These are phyloP conservation scores for Pandemis heparana DNA, from an alignment of 2,888 invertebrate species.

Conservation along the genomic window DNA sequence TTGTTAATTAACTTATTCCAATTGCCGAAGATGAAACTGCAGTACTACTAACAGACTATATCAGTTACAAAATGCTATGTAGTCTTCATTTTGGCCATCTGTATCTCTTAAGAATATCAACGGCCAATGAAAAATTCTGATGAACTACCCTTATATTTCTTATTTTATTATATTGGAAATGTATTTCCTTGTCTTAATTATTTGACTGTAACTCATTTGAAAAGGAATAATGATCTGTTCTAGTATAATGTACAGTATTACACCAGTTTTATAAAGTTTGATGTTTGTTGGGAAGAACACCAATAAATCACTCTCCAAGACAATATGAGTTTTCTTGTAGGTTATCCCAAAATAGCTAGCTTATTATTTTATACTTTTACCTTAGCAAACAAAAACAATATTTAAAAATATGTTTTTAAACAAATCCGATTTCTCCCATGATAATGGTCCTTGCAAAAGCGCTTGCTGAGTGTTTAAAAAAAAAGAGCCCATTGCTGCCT, in stretches of 20 bases:
- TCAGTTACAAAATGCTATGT: neutral
- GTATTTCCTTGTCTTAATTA: too few relatives aligned
- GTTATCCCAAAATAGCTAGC: neutral
- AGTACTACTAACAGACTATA: neutral
- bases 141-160: too few relatives aligned
- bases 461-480: too few relatives aligned
- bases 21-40: neutral
- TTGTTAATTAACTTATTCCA: neutral
- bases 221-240: too few relatives aligned
- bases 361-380: neutral
- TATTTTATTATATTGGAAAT: too few relatives aligned
- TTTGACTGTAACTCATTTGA: too few relatives aligned
- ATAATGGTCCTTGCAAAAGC: conserved; percentile 45
- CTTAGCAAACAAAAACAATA: neutral
- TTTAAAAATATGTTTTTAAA: conserved; percentile 38
- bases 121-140: too few relatives aligned
- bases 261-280: too few relatives aligned
- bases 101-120: neutral
- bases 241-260: too few relatives aligned
- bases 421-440: conserved; percentile 48
- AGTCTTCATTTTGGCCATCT: neutral
- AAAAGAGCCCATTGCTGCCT: too few relatives aligned
- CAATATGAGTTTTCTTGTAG: neutral
- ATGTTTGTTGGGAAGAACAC: too few relatives aligned
- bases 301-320: neutral